Conservation (phyloP, 92 coral and sea anemone genomes). For the Porites lobata region DNA sequence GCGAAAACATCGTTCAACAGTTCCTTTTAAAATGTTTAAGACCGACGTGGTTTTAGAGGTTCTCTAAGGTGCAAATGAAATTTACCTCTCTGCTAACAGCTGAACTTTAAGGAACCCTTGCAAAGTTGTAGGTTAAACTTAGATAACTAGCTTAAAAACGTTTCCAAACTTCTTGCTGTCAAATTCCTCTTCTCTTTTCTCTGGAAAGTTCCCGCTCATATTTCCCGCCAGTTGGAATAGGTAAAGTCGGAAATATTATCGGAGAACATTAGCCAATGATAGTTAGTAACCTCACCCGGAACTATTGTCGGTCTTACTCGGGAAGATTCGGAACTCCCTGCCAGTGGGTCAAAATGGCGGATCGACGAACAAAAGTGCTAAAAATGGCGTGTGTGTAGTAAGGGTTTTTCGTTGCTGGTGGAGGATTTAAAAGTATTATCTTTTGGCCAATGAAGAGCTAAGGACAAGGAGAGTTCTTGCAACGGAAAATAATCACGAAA, state of each 20-base stretch:
- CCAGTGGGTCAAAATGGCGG: neutral
- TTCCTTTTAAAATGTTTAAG: too few relatives aligned
- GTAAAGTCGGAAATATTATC: neutral
- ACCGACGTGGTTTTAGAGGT: too few relatives aligned
- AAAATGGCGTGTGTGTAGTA: neutral
- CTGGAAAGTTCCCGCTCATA: slow-evolving; percentile 41
- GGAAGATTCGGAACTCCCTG: neutral
- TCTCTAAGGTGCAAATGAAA: too few relatives aligned
- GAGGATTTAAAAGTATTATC: neutral
- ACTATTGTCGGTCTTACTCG: neutral
- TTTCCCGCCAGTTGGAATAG: slow-evolving; percentile 34
- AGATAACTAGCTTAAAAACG: too few relatives aligned
- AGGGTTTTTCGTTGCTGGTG: neutral
- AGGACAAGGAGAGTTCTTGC: neutral
- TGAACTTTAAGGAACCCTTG: neutral
- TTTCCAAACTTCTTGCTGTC: neutral
- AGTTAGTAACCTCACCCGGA: neutral
- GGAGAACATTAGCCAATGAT: slow-evolving; percentile 11
- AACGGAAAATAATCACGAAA: neutral
- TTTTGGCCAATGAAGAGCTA: neutral
- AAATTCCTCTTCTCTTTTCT: slow-evolving; percentile 14
- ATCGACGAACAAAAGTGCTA: neutral
- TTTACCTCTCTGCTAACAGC: neutral
- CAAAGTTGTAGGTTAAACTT: neutral
- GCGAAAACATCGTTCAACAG: too few relatives aligned